Evolutionary conservation across 2,113 vertebrate species (phyloP).

Genomic region (Rallus limicola): DNA sequence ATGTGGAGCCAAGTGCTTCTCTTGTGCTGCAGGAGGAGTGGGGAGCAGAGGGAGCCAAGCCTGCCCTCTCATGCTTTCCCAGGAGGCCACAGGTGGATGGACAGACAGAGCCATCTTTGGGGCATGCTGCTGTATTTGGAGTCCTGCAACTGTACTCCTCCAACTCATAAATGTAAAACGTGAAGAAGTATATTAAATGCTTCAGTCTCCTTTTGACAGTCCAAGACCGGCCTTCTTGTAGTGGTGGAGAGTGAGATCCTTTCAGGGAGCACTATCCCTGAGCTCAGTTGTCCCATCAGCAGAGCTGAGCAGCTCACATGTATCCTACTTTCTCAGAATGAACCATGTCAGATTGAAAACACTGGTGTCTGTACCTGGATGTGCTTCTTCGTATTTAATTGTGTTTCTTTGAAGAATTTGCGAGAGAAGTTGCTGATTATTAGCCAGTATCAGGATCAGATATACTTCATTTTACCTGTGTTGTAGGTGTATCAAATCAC

Average conservation of each 20-base stretch:
- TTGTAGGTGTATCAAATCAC: neutral
- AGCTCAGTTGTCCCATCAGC: neutral
- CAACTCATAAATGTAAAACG: neutral
- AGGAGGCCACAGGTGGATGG: neutral
- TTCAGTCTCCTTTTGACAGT: neutral
- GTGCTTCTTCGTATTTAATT: neutral
- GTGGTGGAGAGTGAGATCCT: neutral
- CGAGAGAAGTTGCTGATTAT: neutral
- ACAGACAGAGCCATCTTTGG: neutral
- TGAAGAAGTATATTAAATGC: neutral
- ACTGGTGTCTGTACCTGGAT: neutral
- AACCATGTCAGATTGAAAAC: neutral
- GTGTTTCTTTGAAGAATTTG: neutral
- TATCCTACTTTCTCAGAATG: neutral
- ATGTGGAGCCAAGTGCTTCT: neutral
- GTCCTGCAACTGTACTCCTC: neutral
- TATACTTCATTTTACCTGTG: neutral
- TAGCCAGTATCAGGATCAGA: neutral
- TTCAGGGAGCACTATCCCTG: neutral
- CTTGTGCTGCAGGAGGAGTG: neutral
- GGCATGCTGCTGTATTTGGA: neutral
- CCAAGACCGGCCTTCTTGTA: neutral
- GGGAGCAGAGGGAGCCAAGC: accelerated
- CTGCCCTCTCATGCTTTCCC: neutral
- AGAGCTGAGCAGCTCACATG: neutral